Conservation (phyloP, 2,888 invertebrate genomes). For the Aleiodes testaceus region DNA sequence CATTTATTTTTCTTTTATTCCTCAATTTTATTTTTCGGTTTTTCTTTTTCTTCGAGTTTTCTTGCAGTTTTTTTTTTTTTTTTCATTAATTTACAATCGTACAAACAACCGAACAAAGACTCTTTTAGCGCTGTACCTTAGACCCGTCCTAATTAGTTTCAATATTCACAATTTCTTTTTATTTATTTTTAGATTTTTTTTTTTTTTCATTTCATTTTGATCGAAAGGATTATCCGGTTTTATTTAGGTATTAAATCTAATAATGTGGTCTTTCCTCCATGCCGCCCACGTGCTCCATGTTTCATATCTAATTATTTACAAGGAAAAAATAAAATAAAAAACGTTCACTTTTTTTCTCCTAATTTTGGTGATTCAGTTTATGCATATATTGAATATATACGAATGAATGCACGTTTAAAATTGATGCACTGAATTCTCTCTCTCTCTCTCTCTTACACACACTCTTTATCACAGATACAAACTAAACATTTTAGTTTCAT, state of each 20-base stretch:
- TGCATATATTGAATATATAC: constrained; percentile 51
- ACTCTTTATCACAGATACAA: constrained; percentile 71
- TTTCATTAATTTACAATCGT: constrained; percentile 45
- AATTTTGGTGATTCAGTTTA: constrained; percentile 29
- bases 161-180: constrained; percentile 35
- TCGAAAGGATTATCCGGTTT: constrained; percentile 15
- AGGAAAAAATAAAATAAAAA: background rate
- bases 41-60: constrained; percentile 42
- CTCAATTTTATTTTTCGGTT: constrained; percentile 48
- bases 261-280: constrained; percentile 40
- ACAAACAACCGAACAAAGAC: constrained; percentile 40
- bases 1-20: constrained; percentile 52
- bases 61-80: constrained; percentile 31
- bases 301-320: constrained; percentile 25
- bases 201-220: background rate
- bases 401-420: constrained; percentile 62
- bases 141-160: constrained; percentile 40
- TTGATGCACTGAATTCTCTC: constrained; percentile 54
- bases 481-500: constrained; percentile 64
- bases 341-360: background rate
- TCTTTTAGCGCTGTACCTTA: constrained; percentile 32
- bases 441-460: constrained; percentile 43
- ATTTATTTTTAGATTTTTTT: background rate
- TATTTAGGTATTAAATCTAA: constrained; percentile 1
- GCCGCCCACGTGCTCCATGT: constrained; percentile 47